phyloP scores from a whole-genome alignment of 2,113 vertebrate species.

The Leptosomus discolor region DNA sequence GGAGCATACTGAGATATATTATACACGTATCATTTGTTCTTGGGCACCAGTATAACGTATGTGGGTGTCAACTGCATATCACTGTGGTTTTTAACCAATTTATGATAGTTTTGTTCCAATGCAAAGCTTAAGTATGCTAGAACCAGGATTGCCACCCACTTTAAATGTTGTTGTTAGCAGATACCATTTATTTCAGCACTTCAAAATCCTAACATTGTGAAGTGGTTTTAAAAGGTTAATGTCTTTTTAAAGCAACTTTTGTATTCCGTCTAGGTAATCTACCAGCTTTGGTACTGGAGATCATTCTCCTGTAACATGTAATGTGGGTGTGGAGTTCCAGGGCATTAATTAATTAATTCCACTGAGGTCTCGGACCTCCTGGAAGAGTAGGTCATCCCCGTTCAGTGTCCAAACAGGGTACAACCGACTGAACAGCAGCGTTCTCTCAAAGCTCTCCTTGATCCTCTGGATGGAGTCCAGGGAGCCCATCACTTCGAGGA shows the following conservation, averaged over 20 bases:
- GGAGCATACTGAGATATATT: background rate
- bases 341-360: background rate
- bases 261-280: background rate
- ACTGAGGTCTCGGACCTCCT: background rate
- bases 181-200: constrained; percentile 32
- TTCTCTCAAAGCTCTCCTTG: background rate
- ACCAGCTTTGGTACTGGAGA: background rate
- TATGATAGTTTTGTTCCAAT: constrained; percentile 50
- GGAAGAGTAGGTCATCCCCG: background rate
- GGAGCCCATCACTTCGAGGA: constrained; percentile 7
- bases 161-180: constrained; percentile 32
- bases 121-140: constrained; percentile 24
- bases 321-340: background rate
- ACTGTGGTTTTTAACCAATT: constrained; percentile 52
- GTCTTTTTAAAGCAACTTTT: constrained; percentile 13
- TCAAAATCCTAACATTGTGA: background rate
- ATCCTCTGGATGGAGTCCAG: constrained; percentile 19
- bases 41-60: background rate
- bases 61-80: constrained; percentile 41
- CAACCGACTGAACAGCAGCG: accelerated
- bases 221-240: constrained; percentile 1
- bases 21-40: constrained; percentile 34
- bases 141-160: constrained; percentile 41
- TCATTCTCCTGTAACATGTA: background rate
- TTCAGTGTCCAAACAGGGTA: background rate